These are phyloP conservation scores for Tanytarsus gracilentus DNA, from an alignment of 2,888 invertebrate genomes.

Conservation along the genomic window DNA sequence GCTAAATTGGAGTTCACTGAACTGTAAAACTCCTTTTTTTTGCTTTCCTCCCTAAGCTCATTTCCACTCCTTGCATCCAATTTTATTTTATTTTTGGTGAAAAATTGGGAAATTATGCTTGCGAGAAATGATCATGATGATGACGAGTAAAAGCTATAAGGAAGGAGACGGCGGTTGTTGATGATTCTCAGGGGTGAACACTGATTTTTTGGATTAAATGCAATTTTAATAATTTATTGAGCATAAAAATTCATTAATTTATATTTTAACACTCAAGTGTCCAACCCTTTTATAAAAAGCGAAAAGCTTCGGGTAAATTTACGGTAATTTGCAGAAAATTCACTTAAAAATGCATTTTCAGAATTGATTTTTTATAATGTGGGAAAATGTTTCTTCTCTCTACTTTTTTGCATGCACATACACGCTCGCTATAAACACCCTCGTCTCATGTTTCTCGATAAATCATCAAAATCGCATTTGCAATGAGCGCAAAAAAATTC, in stretches of 20 bases:
- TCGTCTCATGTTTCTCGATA: slow-evolving; percentile 13
- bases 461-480: slow-evolving; percentile 26
- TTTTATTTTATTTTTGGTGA: not conserved
- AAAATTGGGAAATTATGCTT: slow-evolving; percentile 9
- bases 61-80: not conserved
- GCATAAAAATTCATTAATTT: no score
- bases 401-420: not conserved
- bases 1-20: slow-evolving; percentile 21
- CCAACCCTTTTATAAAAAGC: no score
- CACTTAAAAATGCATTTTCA: slow-evolving; percentile 17
- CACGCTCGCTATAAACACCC: no score
- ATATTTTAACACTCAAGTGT: no score
- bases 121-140: not conserved
- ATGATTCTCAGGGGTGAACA: no score
- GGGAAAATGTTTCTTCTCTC: not conserved
- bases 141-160: no score
- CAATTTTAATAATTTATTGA: no score
- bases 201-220: no score
- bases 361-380: slow-evolving; percentile 16
- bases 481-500: not conserved
- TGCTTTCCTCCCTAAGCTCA: not conserved
- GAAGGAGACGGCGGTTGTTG: no score
- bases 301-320: no score
- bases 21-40: slow-evolving; percentile 12
- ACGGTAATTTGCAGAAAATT: not conserved